Evolutionary conservation across 1,140 invertebrate species (phyloP), one percentile per base, ranked within the genome.

Genomic region (Neodiprion pinetum): DNA sequence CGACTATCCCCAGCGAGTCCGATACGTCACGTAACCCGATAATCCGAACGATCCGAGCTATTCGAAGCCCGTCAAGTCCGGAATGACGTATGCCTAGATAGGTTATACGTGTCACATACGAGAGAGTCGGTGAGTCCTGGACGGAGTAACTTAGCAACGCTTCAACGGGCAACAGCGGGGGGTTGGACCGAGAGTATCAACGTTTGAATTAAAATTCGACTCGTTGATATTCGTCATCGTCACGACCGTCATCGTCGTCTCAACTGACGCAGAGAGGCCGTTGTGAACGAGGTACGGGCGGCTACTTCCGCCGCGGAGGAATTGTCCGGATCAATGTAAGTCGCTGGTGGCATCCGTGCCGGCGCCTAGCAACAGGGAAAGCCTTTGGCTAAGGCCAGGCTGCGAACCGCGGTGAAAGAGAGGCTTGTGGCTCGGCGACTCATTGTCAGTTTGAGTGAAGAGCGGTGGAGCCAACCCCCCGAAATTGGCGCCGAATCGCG

Each of bases 281-380:
- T 65, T 65, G 61, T 65, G 12, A 1, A 40, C 5, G 28, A 40
- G 66, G 75, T 77, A 77, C 76, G 75, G 47, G 53, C 65, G 73
- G 79, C 68, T 80, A 78, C 76, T 80, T 78, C 75, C 72, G 75
- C 77, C 76, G 12, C 12, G 67, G 67, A 65, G 12, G 7, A 61
- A 78, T 78, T 78, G 76, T 77, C 10, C 67, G 67, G 67, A 81
- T 81, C 80, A 78, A 81, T 81, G 78, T 78, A 77, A 81, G 78
- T 81, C 78, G 80, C 77, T 77, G 78, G 80, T 80, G 75, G 78
- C 77, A 81, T 81, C 80, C 77, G 80, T 77, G 77, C 80, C 78
- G 77, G 78, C 78, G 77, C 80, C 80, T 79, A 81, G 78, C 80
- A 80, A 81, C 79, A 81, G 79, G 48, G 71, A 75, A 70, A 40